Evolutionary conservation across 2,888 invertebrate genomes (phyloP).

Genomic region (Polyommatus icarus): DNA sequence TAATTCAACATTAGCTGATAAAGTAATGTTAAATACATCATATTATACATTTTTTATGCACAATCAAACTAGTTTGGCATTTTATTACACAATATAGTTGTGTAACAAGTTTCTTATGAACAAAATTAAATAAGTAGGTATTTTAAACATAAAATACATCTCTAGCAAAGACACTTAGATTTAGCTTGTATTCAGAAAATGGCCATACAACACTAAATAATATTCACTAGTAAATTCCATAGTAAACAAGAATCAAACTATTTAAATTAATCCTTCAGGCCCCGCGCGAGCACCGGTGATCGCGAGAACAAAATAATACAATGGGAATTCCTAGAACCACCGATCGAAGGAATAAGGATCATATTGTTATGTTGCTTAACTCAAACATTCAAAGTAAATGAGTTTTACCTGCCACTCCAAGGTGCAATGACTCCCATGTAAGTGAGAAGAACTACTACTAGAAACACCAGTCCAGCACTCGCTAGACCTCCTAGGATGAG

Average conservation of each 20-base stretch:
- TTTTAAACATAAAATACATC: not conserved
- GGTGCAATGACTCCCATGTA: constrained; percentile 97
- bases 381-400: not conserved
- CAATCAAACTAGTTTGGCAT: too few relatives aligned
- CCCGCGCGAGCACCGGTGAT: too few relatives aligned
- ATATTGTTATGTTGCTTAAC: too few relatives aligned
- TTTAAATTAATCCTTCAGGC: too few relatives aligned
- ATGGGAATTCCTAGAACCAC: too few relatives aligned
- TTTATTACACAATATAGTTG: not conserved
- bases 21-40: not conserved
- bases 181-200: too few relatives aligned
- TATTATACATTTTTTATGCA: not conserved
- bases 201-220: too few relatives aligned
- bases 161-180: too few relatives aligned
- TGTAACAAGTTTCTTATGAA: not conserved
- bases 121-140: not conserved
- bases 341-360: too few relatives aligned
- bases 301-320: too few relatives aligned
- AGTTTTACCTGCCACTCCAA: constrained; percentile 88
- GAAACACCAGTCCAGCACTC: constrained; percentile 89
- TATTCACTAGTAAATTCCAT: too few relatives aligned
- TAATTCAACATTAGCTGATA: not conserved
- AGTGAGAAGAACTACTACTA: constrained; percentile 93
- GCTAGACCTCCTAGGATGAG: constrained; percentile 88
- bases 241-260: too few relatives aligned